Conservation (phyloP, 1,140 invertebrate genomes). For the Drosophila pectinifera region DNA sequence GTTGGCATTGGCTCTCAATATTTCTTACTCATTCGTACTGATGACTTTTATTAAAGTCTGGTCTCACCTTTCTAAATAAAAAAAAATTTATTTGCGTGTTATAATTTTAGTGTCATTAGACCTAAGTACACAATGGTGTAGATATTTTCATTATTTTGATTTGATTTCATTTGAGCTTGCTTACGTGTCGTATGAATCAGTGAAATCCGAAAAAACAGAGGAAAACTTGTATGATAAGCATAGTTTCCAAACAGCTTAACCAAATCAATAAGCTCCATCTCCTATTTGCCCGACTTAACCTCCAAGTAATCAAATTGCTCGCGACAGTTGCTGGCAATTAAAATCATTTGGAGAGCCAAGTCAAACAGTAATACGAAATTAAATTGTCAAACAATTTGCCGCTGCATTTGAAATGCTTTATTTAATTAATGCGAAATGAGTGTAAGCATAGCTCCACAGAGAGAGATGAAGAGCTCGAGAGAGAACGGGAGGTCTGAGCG, state of each 20-base stretch:
- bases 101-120: too few relatives aligned
- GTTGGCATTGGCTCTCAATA: neutral
- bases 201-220: neutral
- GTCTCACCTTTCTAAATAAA: neutral
- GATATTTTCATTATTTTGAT: neutral
- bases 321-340: conserved; percentile 55
- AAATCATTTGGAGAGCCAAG: conserved; percentile 60
- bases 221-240: neutral
- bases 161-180: neutral
- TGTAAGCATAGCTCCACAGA: conserved; percentile 12
- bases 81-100: neutral
- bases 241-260: neutral
- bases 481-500: conserved; percentile 19
- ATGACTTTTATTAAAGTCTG: neutral
- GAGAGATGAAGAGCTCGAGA: conserved; percentile 4
- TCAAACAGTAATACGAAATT: conserved; percentile 68
- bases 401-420: conserved; percentile 68
- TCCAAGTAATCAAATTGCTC: conserved; percentile 31
- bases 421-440: conserved; percentile 77
- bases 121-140: too few relatives aligned
- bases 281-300: conserved; percentile 17
- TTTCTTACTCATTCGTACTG: neutral
- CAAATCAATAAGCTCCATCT: neutral
- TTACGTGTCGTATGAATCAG: neutral
- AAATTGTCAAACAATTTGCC: conserved; percentile 71